Evolutionary conservation across 1,140 invertebrate genomes (phyloP), one percentile per base, ranked within the genome.

Genomic region (Mercenaria mercenaria): DNA sequence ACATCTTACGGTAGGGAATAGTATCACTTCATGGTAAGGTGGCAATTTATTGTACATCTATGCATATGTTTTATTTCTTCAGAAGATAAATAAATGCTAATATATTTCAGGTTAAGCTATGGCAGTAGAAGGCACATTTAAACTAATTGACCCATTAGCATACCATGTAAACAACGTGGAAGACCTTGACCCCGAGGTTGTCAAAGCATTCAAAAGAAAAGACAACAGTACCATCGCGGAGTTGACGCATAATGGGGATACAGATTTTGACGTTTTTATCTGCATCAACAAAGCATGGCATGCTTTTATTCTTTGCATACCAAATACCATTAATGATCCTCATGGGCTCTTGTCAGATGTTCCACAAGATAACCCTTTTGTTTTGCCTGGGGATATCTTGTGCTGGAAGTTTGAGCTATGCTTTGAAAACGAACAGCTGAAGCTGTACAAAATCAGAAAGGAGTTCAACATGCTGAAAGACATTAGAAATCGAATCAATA

Each of bases 231-330:
- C 39, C n/a, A 90, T 87, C 15, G 39, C 15, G 0, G 18, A 29
- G 34, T 20, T 91, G 29, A 29, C 50, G 8, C 11, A 64, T 6
- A 41, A 47, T 13, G 88, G 50, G 0, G 26, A 77, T 0, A 72
- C 47, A 11, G 64, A 81, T 29, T 90, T 64, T 37, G 79, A 91
- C 72, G 80, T 91, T 10, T 91, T 69, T 64, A 91, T 91, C 8
- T 91, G 91, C 69, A 82, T 91, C 20, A 91, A 90, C 69, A 90
- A 87, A 26, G 32, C 37, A 8, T 91, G 43, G 41, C 91, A 91
- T 83, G 90, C 87, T 2, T 91, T 91, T 77, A 41, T 91, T 81
- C 39, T 91, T 6, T 64, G 59, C n/a, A 64, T 64, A 29, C 59
- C 59, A 64, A 29, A 64, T 26, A 8, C 59, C 0, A 1, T 18